phyloP scores from a whole-genome alignment of 2,888 invertebrate species.

The Heliconius charithonia region DNA sequence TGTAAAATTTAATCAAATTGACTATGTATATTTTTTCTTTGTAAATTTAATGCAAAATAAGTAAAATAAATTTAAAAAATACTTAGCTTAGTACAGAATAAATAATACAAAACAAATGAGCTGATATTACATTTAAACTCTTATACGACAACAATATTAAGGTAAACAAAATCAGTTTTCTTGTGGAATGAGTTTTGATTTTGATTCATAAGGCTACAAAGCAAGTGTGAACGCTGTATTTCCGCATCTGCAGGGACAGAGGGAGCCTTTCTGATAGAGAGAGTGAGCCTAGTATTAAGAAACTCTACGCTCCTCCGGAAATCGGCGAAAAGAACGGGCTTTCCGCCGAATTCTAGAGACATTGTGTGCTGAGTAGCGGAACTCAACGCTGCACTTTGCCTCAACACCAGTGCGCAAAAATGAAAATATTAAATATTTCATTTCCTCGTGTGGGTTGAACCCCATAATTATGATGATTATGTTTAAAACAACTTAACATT shows the following conservation, averaged over 20 bases:
- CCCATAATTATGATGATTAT: background rate
- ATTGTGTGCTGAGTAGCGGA: too few relatives aligned
- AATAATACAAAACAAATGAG: background rate
- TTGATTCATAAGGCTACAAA: background rate
- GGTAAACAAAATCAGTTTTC: background rate
- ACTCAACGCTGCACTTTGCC: too few relatives aligned
- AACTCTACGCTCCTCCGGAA: too few relatives aligned
- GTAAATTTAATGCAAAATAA: background rate
- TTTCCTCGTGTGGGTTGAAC: background rate
- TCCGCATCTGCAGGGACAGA: too few relatives aligned
- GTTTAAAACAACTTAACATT: background rate
- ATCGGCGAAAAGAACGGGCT: too few relatives aligned
- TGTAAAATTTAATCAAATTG: too few relatives aligned
- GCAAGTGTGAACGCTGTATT: too few relatives aligned
- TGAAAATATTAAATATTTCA: background rate
- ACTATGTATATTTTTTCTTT: background rate
- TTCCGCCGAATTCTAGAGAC: too few relatives aligned
- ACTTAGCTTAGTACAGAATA: background rate
- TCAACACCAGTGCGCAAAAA: too few relatives aligned
- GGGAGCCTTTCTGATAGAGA: too few relatives aligned
- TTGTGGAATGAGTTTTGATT: too few relatives aligned
- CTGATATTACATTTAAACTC: background rate
- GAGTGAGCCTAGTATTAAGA: too few relatives aligned
- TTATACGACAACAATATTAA: background rate
- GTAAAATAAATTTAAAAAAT: background rate